These are phyloP conservation scores for Elephantulus edwardii DNA, from an alignment of 2,113 vertebrate species.

Conservation along the genomic window DNA sequence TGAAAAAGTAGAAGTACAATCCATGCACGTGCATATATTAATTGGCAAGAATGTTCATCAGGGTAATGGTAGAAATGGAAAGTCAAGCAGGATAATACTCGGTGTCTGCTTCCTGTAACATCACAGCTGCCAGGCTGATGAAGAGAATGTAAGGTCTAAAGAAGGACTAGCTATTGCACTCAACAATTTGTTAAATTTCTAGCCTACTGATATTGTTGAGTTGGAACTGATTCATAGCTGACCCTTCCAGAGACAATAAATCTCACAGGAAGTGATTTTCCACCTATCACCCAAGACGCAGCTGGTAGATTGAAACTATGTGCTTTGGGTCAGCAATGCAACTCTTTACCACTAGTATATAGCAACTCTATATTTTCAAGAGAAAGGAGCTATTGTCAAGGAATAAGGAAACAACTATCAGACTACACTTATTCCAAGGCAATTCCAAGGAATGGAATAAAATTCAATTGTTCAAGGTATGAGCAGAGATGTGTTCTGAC, in stretches of 20 bases:
- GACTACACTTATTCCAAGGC: background rate
- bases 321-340: background rate
- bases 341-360: background rate
- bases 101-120: background rate
- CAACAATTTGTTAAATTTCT: background rate
- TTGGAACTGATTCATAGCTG: no score
- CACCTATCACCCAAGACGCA: no score
- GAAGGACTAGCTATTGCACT: background rate
- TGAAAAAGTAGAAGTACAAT: background rate
- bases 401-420: background rate
- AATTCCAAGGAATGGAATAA: background rate
- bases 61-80: background rate
- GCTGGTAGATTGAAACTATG: no score
- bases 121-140: background rate
- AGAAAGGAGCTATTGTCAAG: background rate
- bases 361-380: background rate
- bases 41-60: background rate
- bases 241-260: no score
- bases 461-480: background rate
- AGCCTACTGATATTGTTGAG: background rate
- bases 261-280: no score
- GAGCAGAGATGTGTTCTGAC: background rate
- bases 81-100: background rate
- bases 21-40: background rate
- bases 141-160: background rate